phyloP scores from a whole-genome alignment of 2,888 invertebrate species.

The Andricus quercusramuli region DNA sequence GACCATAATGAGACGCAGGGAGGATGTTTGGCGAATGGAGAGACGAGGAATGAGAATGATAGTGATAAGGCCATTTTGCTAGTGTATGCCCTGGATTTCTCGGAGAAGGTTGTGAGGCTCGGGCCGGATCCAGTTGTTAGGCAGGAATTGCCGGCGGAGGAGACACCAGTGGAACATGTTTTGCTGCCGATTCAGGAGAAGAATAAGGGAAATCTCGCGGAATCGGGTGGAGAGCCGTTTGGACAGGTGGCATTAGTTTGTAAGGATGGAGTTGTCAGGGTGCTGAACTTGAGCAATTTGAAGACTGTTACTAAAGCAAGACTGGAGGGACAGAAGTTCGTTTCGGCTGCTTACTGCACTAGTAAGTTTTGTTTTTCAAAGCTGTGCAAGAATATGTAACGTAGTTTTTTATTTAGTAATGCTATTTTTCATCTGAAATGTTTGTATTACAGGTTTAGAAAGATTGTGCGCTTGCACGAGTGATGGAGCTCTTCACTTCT shows the following conservation, averaged over 20 bases:
- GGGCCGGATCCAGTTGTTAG: constrained; percentile 82
- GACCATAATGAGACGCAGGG: constrained; percentile 82
- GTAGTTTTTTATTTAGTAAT: too few species aligned
- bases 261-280: constrained; percentile 86
- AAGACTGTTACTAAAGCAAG: constrained; percentile 85
- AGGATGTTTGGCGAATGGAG: constrained; percentile 81
- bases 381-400: too few species aligned
- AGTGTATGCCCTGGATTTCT: constrained; percentile 81
- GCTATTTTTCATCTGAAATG: not conserved
- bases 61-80: constrained; percentile 79
- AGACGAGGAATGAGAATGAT: constrained; percentile 70
- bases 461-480: constrained; percentile 91
- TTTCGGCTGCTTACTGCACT: constrained; percentile 91
- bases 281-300: constrained; percentile 87
- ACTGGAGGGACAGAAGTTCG: constrained; percentile 86
- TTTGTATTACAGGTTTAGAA: constrained; percentile 83
- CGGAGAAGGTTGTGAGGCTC: constrained; percentile 80
- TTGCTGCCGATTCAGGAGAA: constrained; percentile 82
- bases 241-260: constrained; percentile 87
- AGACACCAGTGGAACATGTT: constrained; percentile 86
- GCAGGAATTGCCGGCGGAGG: constrained; percentile 83
- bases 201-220: constrained; percentile 30
- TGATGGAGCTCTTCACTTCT: constrained; percentile 90
- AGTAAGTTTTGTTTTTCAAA: constrained; percentile 80
- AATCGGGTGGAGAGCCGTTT: constrained; percentile 58